Evolutionary conservation across 2,113 vertebrate species (phyloP).

Genomic region (Pampusana beccarii): DNA sequence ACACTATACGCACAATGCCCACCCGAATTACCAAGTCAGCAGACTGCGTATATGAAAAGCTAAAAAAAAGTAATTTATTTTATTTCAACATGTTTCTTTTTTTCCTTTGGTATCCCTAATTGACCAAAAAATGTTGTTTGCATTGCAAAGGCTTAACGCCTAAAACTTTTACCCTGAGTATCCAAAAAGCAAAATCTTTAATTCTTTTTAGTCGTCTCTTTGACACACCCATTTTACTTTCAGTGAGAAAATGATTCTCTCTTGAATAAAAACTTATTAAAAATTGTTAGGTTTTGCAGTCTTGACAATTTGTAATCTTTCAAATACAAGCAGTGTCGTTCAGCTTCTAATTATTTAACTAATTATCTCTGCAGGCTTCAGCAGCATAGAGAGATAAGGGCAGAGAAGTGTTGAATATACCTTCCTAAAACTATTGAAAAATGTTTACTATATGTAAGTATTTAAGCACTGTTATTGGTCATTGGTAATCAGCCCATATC

Average conservation of each 20-base stretch:
- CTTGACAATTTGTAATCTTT: not conserved
- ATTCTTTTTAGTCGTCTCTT: not conserved
- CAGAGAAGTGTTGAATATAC: not conserved
- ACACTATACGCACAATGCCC: not conserved
- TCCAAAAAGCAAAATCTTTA: not conserved
- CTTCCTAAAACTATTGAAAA: not conserved
- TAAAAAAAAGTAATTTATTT: not conserved
- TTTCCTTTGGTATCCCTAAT: not conserved
- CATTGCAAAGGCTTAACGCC: not conserved
- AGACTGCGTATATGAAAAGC: not conserved
- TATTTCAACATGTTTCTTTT: not conserved
- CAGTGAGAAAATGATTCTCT: not conserved
- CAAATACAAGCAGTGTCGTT: slow-evolving; percentile 32
- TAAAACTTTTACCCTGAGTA: not conserved
- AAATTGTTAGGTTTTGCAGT: not conserved
- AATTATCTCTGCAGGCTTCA: not conserved
- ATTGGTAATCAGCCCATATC: not conserved
- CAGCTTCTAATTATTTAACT: not conserved
- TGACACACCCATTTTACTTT: not conserved
- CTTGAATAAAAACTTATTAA: not conserved
- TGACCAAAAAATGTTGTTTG: not conserved
- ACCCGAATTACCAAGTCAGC: not conserved
- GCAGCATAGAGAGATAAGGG: not conserved
- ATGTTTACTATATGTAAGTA: not conserved
- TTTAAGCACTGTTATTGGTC: not conserved